Conservation (phyloP, 2,113 vertebrate genomes). For the Aldabrachelys gigantea region DNA sequence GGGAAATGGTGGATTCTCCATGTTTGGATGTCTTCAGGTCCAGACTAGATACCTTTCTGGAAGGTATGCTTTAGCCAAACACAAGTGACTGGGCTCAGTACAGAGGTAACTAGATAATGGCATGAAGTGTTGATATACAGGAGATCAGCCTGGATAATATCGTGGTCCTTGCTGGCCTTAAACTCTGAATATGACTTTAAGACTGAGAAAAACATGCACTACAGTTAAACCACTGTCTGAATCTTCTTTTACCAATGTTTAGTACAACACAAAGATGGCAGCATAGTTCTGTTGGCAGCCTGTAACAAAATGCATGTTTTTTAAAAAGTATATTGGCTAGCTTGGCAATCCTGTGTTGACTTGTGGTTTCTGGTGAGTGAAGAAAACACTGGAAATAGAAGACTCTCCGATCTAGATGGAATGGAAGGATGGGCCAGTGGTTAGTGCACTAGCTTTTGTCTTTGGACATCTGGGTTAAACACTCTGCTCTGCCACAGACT, state of each 20-base stretch:
- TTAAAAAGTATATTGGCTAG: neutral
- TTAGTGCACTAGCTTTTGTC: neutral
- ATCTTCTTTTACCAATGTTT: neutral
- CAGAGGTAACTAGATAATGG: neutral
- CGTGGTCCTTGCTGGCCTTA: too few relatives aligned
- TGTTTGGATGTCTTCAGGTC: neutral
- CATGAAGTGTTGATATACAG: too few relatives aligned
- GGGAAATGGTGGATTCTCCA: neutral
- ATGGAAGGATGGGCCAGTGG: neutral
- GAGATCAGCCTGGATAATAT: too few relatives aligned
- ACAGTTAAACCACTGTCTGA: neutral
- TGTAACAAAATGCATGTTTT: neutral
- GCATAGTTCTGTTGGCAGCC: neutral
- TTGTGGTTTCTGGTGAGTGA: neutral
- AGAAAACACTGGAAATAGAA: too few relatives aligned
- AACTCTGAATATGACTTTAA: too few relatives aligned
- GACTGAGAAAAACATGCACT: too few relatives aligned
- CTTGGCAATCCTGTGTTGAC: neutral
- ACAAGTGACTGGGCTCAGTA: neutral
- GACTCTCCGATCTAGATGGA: neutral
- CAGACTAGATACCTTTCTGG: neutral
- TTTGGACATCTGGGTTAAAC: neutral
- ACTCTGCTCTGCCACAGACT: neutral
- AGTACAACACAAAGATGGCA: neutral
- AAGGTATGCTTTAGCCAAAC: neutral